phyloP scores from a whole-genome alignment of 2,113 vertebrate genomes.

The Lichenostomus cassidix region DNA sequence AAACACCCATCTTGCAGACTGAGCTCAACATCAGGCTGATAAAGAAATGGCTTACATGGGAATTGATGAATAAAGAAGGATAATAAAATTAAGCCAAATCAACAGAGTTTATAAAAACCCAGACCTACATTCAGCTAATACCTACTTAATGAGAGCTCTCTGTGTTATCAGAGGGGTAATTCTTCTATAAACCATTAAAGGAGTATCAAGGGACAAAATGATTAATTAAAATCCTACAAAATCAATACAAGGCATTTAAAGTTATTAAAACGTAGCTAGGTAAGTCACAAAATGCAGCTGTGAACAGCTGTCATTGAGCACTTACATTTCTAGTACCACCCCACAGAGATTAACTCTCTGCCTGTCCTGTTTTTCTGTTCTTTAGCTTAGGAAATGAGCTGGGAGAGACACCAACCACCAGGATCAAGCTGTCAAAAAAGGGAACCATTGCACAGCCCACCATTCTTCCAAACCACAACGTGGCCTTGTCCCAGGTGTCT shows the following conservation, averaged over 20 bases:
- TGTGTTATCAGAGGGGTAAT: neutral
- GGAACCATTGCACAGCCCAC: neutral
- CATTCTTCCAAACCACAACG: neutral
- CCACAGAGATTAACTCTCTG: neutral
- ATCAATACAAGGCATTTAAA: neutral
- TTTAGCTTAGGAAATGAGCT: neutral
- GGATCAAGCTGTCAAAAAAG: neutral
- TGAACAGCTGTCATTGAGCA: neutral
- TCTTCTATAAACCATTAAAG: neutral
- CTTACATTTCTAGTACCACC: fast-evolving
- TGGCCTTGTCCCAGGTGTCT: neutral
- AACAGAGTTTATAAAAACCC: neutral
- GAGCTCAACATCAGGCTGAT: neutral
- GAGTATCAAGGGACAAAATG: neutral
- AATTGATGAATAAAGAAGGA: neutral
- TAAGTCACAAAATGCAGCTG: neutral
- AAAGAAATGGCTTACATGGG: neutral
- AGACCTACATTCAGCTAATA: neutral
- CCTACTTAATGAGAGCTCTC: neutral
- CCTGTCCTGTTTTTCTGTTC: neutral
- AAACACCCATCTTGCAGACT: neutral
- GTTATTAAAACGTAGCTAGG: neutral
- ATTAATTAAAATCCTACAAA: neutral
- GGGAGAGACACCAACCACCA: neutral
- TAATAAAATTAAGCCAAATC: neutral